Base-by-base conservation (phyloP, 2,888 invertebrate species). In the Leucophenga montana region DNA sequence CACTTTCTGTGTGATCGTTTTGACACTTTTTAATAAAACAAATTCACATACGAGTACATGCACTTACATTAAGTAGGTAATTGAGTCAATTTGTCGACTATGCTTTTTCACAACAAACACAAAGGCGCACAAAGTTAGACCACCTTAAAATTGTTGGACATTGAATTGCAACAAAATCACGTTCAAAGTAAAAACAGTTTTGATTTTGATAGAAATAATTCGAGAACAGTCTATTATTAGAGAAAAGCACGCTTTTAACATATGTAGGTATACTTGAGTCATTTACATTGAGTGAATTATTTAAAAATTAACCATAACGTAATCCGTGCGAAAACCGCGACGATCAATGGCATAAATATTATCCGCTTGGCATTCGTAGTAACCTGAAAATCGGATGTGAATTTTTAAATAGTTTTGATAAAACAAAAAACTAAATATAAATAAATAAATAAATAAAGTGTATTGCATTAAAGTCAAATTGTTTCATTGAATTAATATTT, bases 281-380 rank as follows among this genome's bases (percentile, higher is more conserved):
- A 70, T 27, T 66, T 71, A 53, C 13, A 27, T 57, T 57, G n/a
- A 57, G 22, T 66, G 18, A 33, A 18, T 54, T 72, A 27, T 61
- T 80, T 80, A 88, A 83, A 88, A 88, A 74, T 88, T 88, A 71
- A 89, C 85, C 88, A 88, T 88, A 53, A 88, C 87, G 76, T 88
- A 96, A 89, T 97, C 96, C 70, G 96, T 96, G 89, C 96, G 95
- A 90, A 97, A 97, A 59, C 95, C 95, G 84, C 96, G 92, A 70
- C 95, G 91, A 89, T 97, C 97, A 71, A 96, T 94, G 48, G 95
- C 94, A 87, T 96, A 97, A 92, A 95, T 95, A 87, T 97, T 97
- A 88, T 97, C 96, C 0, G 97, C 96, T 44, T 95, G 95, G 83
- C 97, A 97, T 87, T 97, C 96, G 87, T 97, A 97, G 62, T 95